phyloP scores from a whole-genome alignment of 2,113 vertebrate species.

The Himantopus leucocephalus region DNA sequence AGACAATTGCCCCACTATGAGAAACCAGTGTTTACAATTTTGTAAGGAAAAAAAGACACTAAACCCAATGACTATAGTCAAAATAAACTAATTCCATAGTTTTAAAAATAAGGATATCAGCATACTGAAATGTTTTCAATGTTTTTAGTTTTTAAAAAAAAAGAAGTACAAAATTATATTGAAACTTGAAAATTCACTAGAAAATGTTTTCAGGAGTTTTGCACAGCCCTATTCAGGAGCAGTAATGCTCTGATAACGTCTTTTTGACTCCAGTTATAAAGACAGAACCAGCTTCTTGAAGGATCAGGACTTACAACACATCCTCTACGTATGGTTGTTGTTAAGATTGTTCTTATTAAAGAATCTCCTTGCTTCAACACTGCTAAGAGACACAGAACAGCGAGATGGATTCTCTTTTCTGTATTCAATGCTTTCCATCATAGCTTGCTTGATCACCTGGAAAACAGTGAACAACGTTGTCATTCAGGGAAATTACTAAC shows the following conservation, averaged over 20 bases:
- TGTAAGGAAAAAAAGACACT: neutral
- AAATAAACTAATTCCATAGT: neutral
- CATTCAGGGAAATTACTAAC: neutral
- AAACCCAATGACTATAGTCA: neutral
- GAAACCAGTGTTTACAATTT: neutral
- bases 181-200: neutral
- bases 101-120: neutral
- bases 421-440: conserved; percentile 86
- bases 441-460: conserved; percentile 90
- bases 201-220: neutral
- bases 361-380: conserved; percentile 84
- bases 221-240: neutral
- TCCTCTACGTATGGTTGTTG: conserved; percentile 62
- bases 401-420: conserved; percentile 84
- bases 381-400: conserved; percentile 81
- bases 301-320: neutral
- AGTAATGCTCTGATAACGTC: neutral
- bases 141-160: neutral
- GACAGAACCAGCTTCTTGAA: neutral
- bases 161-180: neutral
- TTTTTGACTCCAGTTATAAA: conserved; percentile 1
- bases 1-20: neutral
- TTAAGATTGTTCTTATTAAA: conserved; percentile 76
- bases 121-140: conserved; percentile 19
- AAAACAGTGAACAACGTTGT: neutral